Evolutionary conservation across 2,888 invertebrate genomes (phyloP), one percentile per base, ranked within the genome.

Genomic region (Sericinus montela): DNA sequence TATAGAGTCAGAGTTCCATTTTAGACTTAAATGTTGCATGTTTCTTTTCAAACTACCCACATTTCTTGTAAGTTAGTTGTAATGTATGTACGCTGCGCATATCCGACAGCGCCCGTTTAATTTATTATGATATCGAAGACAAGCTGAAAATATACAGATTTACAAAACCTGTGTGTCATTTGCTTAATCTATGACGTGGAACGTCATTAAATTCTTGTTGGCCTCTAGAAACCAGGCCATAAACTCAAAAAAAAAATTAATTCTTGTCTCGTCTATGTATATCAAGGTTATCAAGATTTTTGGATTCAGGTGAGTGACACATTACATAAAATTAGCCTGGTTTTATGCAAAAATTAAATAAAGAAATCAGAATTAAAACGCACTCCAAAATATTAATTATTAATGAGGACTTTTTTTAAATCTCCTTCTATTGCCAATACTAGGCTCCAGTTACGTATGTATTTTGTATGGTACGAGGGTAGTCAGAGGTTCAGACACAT

Each of bases 141-240:
- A 63, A 60, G 64, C 68, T 66, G 66, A 11, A 77, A 80, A 80
- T 81, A 82, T 82, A 82, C 70, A 72, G 65, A 78, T 81, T 80
- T 81, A 74, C 78, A 79, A 72, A 67, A 19, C 67, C 11, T 23
- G 55, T 53, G 52, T 57, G 29, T 56, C 42, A 55, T 57, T 58
- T 45, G n/a, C 42, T 13, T 4, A 32, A 7, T 4, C 5, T 13
- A 11, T 30, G 9, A 6, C 8, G n/a, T n/a, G n/a, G n/a, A n/a
- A n/a, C n/a, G n/a, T n/a, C n/a, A n/a, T n/a, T n/a, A n/a, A n/a
- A n/a, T n/a, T n/a, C n/a, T n/a, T n/a, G n/a, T n/a, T n/a, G n/a
- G n/a, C n/a, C n/a, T n/a, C n/a, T n/a, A n/a, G n/a, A n/a, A n/a
- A n/a, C n/a, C n/a, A n/a, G n/a, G 6, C n/a, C 3, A 29, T n/a